Evolutionary conservation across 2,888 invertebrate species (phyloP), one percentile per base, ranked within the genome.

Genomic region (Spicauda simplicius): DNA sequence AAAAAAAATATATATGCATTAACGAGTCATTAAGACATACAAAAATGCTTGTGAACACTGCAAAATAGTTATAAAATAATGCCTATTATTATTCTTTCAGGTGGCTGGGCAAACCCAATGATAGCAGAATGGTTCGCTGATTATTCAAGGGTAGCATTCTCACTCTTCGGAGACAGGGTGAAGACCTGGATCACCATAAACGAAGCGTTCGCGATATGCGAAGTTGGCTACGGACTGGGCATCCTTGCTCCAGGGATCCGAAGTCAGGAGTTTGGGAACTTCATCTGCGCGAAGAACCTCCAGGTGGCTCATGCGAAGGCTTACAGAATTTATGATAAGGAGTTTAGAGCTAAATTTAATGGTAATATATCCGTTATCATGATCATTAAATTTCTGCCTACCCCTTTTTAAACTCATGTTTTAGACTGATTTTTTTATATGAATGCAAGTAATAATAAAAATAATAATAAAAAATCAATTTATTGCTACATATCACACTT

Each of bases 181-280:
- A 94, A 93, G 79, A 82, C 90, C 54, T 97, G 96, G 96, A 91
- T 96, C 0, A 97, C 97, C 0, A 93, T 97, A 64, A 97, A 97
- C 79, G 97, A 97, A 75, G 96, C 96, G 0, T 78, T 80, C 33
- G 69, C 85, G 1, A 74, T 90, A 3, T 93, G 94, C 69, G 52
- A 62, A 6, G 16, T 70, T 0, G 81, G 83, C 0, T 94, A 94
- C 71, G 88, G 33, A 3, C 7, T 41, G 11, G 64, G 64, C 5
- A 10, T 19, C 2, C 0, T 57, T 0, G 64, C 64, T 4, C 64
- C 64, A 14, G 7, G 58, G 11, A 25, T 65, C 86, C 25, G 78
- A 82, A 0, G 90, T 85, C 0, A 74, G 75, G 19, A 76, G 90
- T 71, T 93, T 94, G 0, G 80, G 90, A 75, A 76, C 72, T 0